Base-by-base conservation (phyloP, 2,113 vertebrate species). In the Scophthalmus maximus region DNA sequence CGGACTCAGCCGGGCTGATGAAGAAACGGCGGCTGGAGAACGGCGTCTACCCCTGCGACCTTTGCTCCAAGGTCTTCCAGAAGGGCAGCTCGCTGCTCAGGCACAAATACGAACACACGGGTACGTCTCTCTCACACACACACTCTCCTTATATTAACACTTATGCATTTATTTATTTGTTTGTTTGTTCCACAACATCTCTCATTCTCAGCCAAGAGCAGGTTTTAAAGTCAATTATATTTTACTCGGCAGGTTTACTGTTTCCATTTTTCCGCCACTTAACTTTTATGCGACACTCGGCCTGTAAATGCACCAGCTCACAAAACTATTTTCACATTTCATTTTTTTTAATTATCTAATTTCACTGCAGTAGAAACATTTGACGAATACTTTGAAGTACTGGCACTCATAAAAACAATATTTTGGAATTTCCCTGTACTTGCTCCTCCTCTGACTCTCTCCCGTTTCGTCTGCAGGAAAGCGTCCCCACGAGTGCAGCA, bases 51-150 rank as follows among this genome's bases (percentile, higher is more conserved):
- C 95, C 96, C 4, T 99, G 98, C 91, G 97, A 99, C 84, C 93
- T 99, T 10, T 99, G 98, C 91, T 96, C 96, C 88, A 99, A 99
- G 93, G 97, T 97, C 94, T 99, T 99, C 91, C 97, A 98, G 90
- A 99, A 99, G 93, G 98, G 96, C 92, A 99, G 97, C 84, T 99
- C 98, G 0, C 93, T 99, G 87, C 88, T 99, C 83, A 93, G 98
- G 85, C 98, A 99, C 90, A 99, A 99, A 92, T 99, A 98, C 66
- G 98, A 99, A 89, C 98, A 99, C 93, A 99, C 98, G 95, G 98
- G 98, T 99, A 92, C 0, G 32, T n/a, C n/a, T n/a, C n/a, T n/a
- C n/a, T n/a, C n/a, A n/a, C n/a, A n/a, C n/a, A n/a, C n/a, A n/a
- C n/a, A n/a, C n/a, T n/a, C n/a, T n/a, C n/a, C n/a, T n/a, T n/a